phyloP scores from a whole-genome alignment of 2,888 invertebrate species.

The Thalpophila matura region DNA sequence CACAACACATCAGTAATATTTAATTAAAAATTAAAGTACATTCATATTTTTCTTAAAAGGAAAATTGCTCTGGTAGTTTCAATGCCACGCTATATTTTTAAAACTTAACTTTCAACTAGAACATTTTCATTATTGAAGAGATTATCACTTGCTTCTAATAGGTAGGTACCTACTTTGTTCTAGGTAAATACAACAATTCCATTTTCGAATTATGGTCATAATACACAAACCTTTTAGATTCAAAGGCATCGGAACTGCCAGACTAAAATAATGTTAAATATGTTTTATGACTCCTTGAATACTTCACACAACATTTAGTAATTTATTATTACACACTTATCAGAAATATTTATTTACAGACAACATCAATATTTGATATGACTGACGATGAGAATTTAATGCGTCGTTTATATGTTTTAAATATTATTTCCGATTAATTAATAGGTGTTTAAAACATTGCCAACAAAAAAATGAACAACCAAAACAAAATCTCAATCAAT shows the following conservation, averaged over 20 bases:
- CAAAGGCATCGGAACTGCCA: constrained; percentile 45
- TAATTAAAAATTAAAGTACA: constrained; percentile 58
- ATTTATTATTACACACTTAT: constrained; percentile 42
- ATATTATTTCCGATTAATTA: constrained; percentile 2
- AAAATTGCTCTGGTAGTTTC: constrained; percentile 45
- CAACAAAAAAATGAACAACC: constrained; percentile 39
- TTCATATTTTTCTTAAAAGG: constrained; percentile 46
- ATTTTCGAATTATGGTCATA: constrained; percentile 9
- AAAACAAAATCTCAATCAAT: constrained; percentile 57
- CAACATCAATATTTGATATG: constrained; percentile 58
- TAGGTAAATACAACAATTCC: constrained; percentile 5
- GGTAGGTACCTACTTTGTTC: no score
- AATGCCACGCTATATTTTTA: constrained; percentile 12
- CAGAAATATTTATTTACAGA: constrained; percentile 57
- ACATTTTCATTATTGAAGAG: neutral
- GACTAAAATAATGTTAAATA: constrained; percentile 46
- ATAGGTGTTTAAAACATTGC: constrained; percentile 26
- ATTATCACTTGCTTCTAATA: neutral
- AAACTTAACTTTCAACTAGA: constrained; percentile 3
- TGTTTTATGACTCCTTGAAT: constrained; percentile 34
- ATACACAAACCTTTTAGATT: neutral
- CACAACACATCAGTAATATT: constrained; percentile 63
- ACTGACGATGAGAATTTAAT: constrained; percentile 48
- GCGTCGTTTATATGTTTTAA: constrained; percentile 5
- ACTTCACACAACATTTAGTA: constrained; percentile 56